Base-by-base conservation (phyloP, 2,797 vertebrate species). In the Hoplostethus mediterraneus region DNA sequence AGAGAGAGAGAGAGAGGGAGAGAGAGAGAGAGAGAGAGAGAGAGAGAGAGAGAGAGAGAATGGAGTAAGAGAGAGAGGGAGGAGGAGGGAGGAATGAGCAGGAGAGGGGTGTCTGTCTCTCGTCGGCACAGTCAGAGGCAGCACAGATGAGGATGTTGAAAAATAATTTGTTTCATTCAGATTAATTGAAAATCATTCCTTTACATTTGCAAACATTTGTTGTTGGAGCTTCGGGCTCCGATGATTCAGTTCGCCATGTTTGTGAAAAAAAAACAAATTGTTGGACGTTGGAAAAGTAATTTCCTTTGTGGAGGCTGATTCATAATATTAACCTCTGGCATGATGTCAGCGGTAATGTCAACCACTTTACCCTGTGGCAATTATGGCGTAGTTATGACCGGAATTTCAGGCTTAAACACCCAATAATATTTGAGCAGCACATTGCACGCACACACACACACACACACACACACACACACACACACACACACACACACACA, bases 111-210 rank as follows among this genome's bases (percentile, higher is more conserved):
- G 75, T 78, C 75, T 87, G 82, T 85, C 86, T 87, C 82, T 88
- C 86, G 83, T 91, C 79, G 79, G 71, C 72, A 67, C 75, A 74
- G 83, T 73, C 28, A 40, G 6, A 59, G 31, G 9, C 21, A 31
- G 42, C 4, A 16, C 67, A 77, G 80, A 89, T 73, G 86, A 89
- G 80, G 87, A 80, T 69, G 87, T 77, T 88, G 83, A 73, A 73
- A 73, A 88, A 73, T 80, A 91, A 90, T 93, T 91, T 61, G 89
- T 90, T 90, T 91, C 80, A 87, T 84, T 91, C 77, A 83, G 71
- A 87, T 64, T 76, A 85, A 83, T 80, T 69, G 73, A 86, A 85
- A 90, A 84, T 78, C 80, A 59, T 61, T 81, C 60, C 73, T 82
- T 77, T 77, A 76, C 77, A 83, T 87, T 89, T 88, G 87, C 86